Evolutionary conservation across 2,797 vertebrate species (phyloP).

Genomic region (Perodicticus potto): DNA sequence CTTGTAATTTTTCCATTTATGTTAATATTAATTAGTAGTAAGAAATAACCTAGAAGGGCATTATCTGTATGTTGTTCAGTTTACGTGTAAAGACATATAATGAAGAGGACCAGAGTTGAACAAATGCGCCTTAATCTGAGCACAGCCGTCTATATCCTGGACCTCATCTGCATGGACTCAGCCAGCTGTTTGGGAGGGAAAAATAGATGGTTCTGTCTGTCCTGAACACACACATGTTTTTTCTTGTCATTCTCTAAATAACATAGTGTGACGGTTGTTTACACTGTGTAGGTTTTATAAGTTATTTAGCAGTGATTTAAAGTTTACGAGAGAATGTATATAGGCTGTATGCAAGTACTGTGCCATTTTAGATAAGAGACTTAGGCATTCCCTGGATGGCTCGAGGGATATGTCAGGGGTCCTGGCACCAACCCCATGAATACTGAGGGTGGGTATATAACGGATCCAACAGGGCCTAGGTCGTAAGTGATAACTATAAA

Average conservation of each 20-base stretch:
- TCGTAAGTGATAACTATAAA: constrained; percentile 3
- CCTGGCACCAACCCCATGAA: not conserved
- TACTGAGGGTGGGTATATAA: not conserved
- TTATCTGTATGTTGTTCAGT: constrained; percentile 30
- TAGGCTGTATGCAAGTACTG: not conserved
- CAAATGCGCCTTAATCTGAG: constrained; percentile 43
- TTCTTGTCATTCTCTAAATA: not conserved
- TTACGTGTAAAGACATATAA: not conserved
- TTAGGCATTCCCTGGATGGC: not conserved
- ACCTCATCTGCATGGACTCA: not conserved
- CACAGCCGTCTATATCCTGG: not conserved
- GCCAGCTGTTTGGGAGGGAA: not conserved
- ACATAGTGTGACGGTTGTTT: not conserved
- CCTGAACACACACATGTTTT: not conserved
- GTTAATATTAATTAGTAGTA: constrained; percentile 54
- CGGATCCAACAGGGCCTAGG: not conserved
- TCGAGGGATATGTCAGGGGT: not conserved
- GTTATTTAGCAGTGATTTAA: not conserved
- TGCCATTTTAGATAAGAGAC: not conserved
- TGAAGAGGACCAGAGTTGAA: not conserved
- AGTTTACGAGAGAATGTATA: not conserved
- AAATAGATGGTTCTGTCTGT: not conserved
- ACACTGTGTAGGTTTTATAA: not conserved
- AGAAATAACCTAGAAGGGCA: constrained; percentile 51
- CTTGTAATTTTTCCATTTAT: constrained; percentile 55